Base-by-base conservation (phyloP, 2,797 vertebrate genomes). In the Enteromius argenteus region DNA sequence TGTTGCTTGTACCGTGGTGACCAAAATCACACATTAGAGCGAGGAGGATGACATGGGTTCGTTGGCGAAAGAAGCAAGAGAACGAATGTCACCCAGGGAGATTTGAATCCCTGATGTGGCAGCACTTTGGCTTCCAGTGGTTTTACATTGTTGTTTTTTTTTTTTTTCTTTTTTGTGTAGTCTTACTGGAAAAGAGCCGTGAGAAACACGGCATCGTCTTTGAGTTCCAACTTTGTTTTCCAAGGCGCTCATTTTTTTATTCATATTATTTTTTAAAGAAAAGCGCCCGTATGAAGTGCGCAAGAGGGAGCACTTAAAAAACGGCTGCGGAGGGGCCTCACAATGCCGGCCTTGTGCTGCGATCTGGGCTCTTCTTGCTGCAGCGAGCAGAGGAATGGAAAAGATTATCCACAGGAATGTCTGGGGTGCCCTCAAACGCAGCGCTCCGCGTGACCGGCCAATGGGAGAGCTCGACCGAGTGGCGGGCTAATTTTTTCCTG, bases 331-430 rank as follows among this genome's bases (percentile, higher is more conserved):
- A 93, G 93, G 86, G 88, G 83, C 82, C 90, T 93, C 88, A 96
- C 95, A 96, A 96, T 95, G 94, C 93, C 84, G 86, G 93, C 94
- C 95, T 96, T 96, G 95, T 96, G 91, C 93, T 91, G 90, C 84
- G 92, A 92, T 92, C 93, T 87, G 92, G 91, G 92, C 93, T 93
- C 92, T 95, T 94, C 92, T 94, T 91, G 89, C 89, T 87, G 90
- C 92, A 92, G 93, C 84, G 93, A 95, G 92, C 89, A 79, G 92
- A 95, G 95, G 95, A 95, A 96, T 96, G 95, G 95, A 96, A 96
- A 96, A 96, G 94, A 96, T 96, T 96, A 96, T 95, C 94, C 94
- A 35, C 94, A 95, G 95, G 95, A 96, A 96, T 96, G 95, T 96
- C 95, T 96, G 95, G 95, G 95, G 95, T 95, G 95, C 95, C 95